A percentile compares a stretch with the other conserved stretches of the same genome.
These are phyloP conservation scores for Rhamnusium bicolor DNA, from an alignment of 2,888 invertebrate genomes.

Conservation along the genomic window DNA sequence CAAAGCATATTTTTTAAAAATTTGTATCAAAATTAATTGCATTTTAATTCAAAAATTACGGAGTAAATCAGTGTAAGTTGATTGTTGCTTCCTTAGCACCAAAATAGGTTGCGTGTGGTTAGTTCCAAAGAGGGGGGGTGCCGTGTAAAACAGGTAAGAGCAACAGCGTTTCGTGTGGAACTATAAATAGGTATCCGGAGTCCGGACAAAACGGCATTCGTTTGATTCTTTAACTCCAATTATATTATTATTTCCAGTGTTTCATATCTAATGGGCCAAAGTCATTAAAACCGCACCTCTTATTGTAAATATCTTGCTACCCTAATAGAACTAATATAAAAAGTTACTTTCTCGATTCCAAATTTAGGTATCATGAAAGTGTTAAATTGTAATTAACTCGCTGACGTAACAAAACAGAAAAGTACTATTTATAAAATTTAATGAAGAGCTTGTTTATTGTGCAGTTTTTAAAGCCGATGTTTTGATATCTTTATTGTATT, in stretches of 20 bases:
- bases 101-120: slow-evolving; percentile 28
- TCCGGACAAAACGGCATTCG: slow-evolving; percentile 32
- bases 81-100: slow-evolving; percentile 19
- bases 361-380: not conserved
- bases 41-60: slow-evolving; percentile 10
- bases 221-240: slow-evolving; percentile 31
- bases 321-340: not conserved
- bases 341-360: not conserved
- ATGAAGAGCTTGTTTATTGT: too few species aligned
- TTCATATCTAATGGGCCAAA: slow-evolving; percentile 37
- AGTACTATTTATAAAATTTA: too few species aligned
- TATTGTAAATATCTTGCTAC: not conserved
- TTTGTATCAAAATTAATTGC: too few species aligned
- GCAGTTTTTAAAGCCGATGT: too few species aligned
- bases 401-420: not conserved
- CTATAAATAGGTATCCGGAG: slow-evolving; percentile 39
- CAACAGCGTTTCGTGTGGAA: slow-evolving; percentile 47
- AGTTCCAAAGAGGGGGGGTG: not conserved
- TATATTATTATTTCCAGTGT: slow-evolving; percentile 28
- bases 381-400: not conserved
- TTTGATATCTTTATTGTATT: too few species aligned
- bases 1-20: too few species aligned
- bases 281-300: not conserved
- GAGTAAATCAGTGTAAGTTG: slow-evolving; percentile 16
- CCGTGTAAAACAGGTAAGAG: slow-evolving; percentile 42